Evolutionary conservation across 2,797 vertebrate species (phyloP), one percentile per base, ranked within the genome.

Genomic region (Molossus molossus): DNA sequence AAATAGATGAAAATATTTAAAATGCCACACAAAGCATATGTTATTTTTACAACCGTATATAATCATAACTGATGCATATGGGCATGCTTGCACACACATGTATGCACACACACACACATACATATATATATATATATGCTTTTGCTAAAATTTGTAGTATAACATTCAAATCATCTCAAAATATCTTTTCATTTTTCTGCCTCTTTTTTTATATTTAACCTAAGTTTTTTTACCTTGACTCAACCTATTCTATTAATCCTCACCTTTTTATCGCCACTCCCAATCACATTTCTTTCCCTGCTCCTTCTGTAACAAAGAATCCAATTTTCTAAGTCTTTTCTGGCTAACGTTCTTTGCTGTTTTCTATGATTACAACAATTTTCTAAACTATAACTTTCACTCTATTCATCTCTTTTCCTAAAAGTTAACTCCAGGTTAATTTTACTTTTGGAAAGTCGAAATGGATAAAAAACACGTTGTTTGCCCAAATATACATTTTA

Each of bases 321-420:
- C 1, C 33, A 79, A 62, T 87, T 83, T 86, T 89, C 15, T 58
- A 67, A 69, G 21, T 60, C 27, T 48, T 76, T 82, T 73, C 45
- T 89, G 18, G 55, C 9, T 75, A 73, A 86, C 81, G 40, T 84
- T 4, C n/a, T 94, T 81, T 85, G 20, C 25, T 48, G 9, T 87
- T 83, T 92, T 80, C 65, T 90, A 40, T 86, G 40, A 91, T 91
- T 84, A 82, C 17, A 75, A 81, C 40, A 76, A 57, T 89, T 76
- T 94, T 84, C 58, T 65, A 91, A 50, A 72, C 2, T 29, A 57
- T 69, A 91, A 57, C 14, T 83, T 76, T 14, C 9, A 73, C 55
- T 45, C 6, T 25, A 64, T 60, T 90, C 17, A 82, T 85, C 5
- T 84, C 15, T 80, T 79, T 82, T 70, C 65, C 58, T 62, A 73